Conservation (phyloP, 1,140 invertebrate species). For the Hylaeus anthracinus region DNA sequence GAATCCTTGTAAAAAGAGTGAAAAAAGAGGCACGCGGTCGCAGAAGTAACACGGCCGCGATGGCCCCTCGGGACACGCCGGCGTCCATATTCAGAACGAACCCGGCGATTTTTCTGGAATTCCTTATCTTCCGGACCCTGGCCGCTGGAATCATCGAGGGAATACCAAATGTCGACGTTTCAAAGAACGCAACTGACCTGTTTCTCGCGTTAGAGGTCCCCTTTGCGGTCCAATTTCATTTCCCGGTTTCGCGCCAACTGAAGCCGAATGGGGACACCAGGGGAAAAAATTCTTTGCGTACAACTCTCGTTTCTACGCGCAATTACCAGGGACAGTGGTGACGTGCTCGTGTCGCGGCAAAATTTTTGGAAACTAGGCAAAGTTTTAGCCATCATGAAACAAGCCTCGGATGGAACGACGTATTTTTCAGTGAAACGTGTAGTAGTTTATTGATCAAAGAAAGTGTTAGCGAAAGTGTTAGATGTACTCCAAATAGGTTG, state of each 20-base stretch:
- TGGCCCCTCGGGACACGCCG: constrained; percentile 35
- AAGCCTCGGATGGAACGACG: not conserved
- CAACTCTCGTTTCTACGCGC: constrained; percentile 13
- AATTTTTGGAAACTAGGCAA: not conserved
- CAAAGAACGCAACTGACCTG: constrained; percentile 54
- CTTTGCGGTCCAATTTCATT: constrained; percentile 38
- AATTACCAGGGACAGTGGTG: not conserved
- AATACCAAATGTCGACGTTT: constrained; percentile 55
- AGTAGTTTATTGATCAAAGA: too few species aligned
- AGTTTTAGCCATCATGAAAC: not conserved
- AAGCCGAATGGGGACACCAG: not conserved
- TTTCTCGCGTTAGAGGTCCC: constrained; percentile 5
- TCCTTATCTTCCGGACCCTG: constrained; percentile 48
- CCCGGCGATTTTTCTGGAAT: constrained; percentile 50
- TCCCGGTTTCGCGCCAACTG: constrained; percentile 13
- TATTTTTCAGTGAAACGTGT: too few species aligned
- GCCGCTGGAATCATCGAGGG: constrained; percentile 42
- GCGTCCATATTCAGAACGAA: constrained; percentile 48
- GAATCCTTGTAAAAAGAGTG: not conserved
- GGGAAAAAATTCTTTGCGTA: constrained; percentile 37
- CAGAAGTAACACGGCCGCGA: constrained; percentile 14
- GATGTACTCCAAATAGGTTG: too few species aligned
- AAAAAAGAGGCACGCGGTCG: not conserved
- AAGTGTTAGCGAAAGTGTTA: too few species aligned
- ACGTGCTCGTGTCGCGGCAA: constrained; percentile 3